Percentiles rank a stretch among this genome's conserved stretches.
These are phyloP conservation scores for Calyptommatus sinebrachiatus DNA, from an alignment of 2,113 vertebrate species.

Conservation along the genomic window DNA sequence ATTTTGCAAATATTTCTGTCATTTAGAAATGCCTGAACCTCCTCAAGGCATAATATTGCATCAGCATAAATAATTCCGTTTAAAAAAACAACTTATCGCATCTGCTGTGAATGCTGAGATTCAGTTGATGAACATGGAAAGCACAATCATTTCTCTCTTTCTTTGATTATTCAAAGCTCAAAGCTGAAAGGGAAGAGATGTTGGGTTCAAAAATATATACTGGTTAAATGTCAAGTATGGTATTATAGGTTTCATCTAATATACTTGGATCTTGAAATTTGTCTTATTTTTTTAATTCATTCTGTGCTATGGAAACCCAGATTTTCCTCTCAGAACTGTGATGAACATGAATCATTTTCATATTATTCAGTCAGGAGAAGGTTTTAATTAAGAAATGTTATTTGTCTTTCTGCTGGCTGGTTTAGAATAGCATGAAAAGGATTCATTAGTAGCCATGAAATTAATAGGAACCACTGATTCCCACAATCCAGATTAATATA, in stretches of 20 bases:
- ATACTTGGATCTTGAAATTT: not conserved
- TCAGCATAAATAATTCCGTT: not conserved
- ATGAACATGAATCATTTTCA: too few relatives aligned
- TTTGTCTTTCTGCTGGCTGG: too few relatives aligned
- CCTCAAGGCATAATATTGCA: not conserved
- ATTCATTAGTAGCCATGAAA: too few relatives aligned
- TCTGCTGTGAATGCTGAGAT: fast-evolving
- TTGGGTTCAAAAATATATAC: not conserved
- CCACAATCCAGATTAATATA: not conserved
- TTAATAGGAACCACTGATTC: not conserved
- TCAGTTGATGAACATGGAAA: not conserved
- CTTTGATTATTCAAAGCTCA: not conserved
- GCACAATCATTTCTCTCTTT: not conserved
- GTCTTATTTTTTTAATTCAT: too few relatives aligned
- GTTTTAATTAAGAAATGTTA: too few relatives aligned
- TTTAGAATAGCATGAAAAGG: too few relatives aligned
- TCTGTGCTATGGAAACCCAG: not conserved
- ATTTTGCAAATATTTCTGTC: not conserved
- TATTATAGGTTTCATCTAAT: not conserved
- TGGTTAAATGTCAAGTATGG: too few relatives aligned
- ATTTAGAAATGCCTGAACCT: not conserved
- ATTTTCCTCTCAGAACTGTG: not conserved
- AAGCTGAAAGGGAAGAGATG: fast-evolving
- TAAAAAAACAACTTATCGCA: too few relatives aligned
- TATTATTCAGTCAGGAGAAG: too few relatives aligned